Evolutionary conservation across 1,140 invertebrate genomes (phyloP), one percentile per base, ranked within the genome.

Genomic region (Holcopasites calliopsidis): DNA sequence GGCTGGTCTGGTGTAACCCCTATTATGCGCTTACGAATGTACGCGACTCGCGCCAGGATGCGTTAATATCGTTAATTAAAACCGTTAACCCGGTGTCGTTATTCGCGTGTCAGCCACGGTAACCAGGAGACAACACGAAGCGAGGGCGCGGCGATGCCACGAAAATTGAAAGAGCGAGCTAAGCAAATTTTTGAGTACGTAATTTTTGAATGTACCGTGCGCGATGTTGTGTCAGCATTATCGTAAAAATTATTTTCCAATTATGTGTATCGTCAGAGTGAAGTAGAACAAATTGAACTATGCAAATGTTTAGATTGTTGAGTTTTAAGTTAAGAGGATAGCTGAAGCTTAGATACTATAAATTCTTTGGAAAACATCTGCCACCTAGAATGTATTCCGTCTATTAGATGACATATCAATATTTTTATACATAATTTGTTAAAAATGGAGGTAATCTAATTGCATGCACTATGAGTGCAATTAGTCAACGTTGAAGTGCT

Each of bases 61-160:
- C 60, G 60, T 81, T 70, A 77, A 78, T 82, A 82, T 82, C 66
- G 79, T 81, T 82, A 77, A 77, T 82, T 82, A 77, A 81, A 82
- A 80, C 49, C 33, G 38, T 16, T 31, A 47, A 42, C 6, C 33
- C 10, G 13, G 40, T 6, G 68, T 54, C 65, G 60, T 68, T 40
- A 40, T 33, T 61, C 47, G 58, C 64, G 33, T 58, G 50, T 52
- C 58, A 28, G 4, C 49, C 21, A 21, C 1, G 64, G 61, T 65
- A 71, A 69, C 50, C 23, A 2, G 0, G 52, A 50, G 4, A 44
- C 31, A 16, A 42, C 18, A 38, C 8, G 21, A 10, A 40, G 40
- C 26, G 60, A 44, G 58, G 33, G 18, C 38, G 13, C 44, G 44
- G 11, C 44, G 44, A 18, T 16, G 54, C 28, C 33, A 62, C 44